Conservation (phyloP, 2,888 invertebrate species). For the Xestia ashworthii region DNA sequence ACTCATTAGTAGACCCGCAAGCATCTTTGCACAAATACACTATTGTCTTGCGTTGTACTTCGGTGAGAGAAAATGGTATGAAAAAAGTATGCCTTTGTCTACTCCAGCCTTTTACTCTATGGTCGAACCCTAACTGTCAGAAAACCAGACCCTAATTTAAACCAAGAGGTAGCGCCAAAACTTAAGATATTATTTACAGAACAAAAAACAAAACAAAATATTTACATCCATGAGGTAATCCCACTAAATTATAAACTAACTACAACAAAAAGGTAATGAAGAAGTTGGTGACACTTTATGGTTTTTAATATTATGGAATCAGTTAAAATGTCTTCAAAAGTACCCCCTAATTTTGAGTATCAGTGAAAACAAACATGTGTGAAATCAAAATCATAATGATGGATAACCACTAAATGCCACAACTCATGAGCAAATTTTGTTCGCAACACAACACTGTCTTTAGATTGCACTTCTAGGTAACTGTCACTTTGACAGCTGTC, state of each 20-base stretch:
- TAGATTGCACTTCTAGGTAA: constrained; percentile 73
- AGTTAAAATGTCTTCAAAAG: neutral
- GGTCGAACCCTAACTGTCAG: neutral
- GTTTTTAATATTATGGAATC: constrained; percentile 5
- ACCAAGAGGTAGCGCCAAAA: constrained; percentile 51
- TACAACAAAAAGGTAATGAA: constrained; percentile 54
- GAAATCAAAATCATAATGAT: neutral
- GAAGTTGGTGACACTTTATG: constrained; percentile 26
- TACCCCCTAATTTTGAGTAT: neutral
- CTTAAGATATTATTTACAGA: constrained; percentile 65
- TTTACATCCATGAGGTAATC: constrained; percentile 74
- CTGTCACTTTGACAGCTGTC: constrained; percentile 69
- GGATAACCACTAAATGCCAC: constrained; percentile 58
- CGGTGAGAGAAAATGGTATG: neutral
- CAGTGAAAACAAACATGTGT: neutral
- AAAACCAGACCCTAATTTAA: constrained; percentile 24
- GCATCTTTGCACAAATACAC: neutral
- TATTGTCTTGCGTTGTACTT: neutral
- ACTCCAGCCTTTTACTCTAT: constrained; percentile 4
- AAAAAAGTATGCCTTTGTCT: neutral
- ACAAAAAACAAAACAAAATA: constrained; percentile 53
- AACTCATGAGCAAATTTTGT: constrained; percentile 74
- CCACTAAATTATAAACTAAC: constrained; percentile 60
- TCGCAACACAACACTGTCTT: constrained; percentile 68
- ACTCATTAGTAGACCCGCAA: too few relatives aligned